These are phyloP conservation scores for Planiliza haematocheilus DNA, from an alignment of 2,113 vertebrate species.

Conservation along the genomic window DNA sequence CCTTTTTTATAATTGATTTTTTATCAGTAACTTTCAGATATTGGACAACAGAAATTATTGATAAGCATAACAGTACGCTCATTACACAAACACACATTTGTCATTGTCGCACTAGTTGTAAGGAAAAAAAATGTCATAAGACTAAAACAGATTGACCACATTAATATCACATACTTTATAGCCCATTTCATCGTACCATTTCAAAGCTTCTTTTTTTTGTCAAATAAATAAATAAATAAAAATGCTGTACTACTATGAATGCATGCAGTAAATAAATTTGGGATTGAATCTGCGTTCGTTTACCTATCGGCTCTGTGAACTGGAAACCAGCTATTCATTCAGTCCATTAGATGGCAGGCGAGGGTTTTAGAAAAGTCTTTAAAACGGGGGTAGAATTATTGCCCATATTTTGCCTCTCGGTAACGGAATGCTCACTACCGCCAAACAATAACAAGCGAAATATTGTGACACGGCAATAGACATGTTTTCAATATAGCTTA, in stretches of 20 bases:
- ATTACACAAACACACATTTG: conserved; percentile 35
- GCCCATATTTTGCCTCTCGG: background rate
- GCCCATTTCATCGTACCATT: conserved; percentile 50
- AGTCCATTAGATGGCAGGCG: conserved; percentile 58
- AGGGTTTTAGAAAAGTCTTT: background rate
- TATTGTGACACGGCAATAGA: background rate
- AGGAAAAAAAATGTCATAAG: conserved; percentile 18
- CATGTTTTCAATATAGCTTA: background rate
- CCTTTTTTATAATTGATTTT: conserved; percentile 58
- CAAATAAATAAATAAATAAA: conserved; percentile 28
- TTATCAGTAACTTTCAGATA: conserved; percentile 56
- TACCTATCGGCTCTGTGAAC: background rate
- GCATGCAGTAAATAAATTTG: conserved; percentile 79
- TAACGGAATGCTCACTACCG: background rate
- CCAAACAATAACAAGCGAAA: background rate
- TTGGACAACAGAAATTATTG: conserved; percentile 43
- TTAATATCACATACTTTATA: conserved; percentile 63
- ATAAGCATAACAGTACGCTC: conserved; percentile 37
- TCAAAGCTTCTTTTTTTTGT: conserved; percentile 38
- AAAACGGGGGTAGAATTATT: too few relatives aligned
- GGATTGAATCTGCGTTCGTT: conserved; percentile 55
- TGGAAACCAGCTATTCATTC: background rate
- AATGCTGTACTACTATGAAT: conserved; percentile 76
- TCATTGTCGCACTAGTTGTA: conserved; percentile 41
- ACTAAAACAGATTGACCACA: conserved; percentile 28